Conservation (phyloP, 2,113 vertebrate genomes). For the Gobio gobio region DNA sequence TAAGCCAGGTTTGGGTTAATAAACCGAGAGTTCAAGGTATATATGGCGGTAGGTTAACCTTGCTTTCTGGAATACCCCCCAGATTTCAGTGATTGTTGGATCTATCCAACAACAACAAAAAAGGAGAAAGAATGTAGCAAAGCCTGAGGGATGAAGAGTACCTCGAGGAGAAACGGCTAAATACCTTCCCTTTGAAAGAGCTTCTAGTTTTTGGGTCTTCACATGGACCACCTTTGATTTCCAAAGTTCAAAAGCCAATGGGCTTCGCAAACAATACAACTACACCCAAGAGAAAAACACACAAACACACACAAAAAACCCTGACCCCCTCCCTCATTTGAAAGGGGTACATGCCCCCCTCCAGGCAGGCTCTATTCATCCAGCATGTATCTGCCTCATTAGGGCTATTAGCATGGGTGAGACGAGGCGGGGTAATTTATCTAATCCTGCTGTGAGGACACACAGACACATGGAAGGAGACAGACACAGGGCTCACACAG, state of each 20-base stretch:
- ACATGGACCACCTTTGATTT: conserved; percentile 49
- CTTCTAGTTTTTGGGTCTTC: conserved; percentile 22
- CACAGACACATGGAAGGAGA: conserved; percentile 29
- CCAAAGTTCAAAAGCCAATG: conserved; percentile 38
- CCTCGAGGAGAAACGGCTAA: conserved; percentile 25
- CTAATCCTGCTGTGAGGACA: conserved; percentile 55
- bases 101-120: neutral
- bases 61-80: too few species aligned
- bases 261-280: conserved; percentile 42
- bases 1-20: too few species aligned
- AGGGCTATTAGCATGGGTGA: conserved; percentile 59
- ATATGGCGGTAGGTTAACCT: too few species aligned
- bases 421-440: conserved; percentile 56
- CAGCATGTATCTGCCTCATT: conserved; percentile 52
- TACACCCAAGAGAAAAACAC: conserved; percentile 48
- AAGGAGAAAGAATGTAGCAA: conserved; percentile 29
- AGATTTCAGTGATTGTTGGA: neutral
- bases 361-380: conserved; percentile 51
- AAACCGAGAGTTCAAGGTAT: too few species aligned
- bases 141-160: conserved; percentile 10
- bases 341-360: conserved; percentile 43
- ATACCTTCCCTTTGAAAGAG: conserved; percentile 28
- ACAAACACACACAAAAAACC: conserved; percentile 35
- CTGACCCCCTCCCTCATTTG: conserved; percentile 35
- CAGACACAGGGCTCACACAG: conserved; percentile 25